These are phyloP conservation scores for Pollachius pollachius DNA, from an alignment of 2,113 vertebrate species.

Conservation along the genomic window DNA sequence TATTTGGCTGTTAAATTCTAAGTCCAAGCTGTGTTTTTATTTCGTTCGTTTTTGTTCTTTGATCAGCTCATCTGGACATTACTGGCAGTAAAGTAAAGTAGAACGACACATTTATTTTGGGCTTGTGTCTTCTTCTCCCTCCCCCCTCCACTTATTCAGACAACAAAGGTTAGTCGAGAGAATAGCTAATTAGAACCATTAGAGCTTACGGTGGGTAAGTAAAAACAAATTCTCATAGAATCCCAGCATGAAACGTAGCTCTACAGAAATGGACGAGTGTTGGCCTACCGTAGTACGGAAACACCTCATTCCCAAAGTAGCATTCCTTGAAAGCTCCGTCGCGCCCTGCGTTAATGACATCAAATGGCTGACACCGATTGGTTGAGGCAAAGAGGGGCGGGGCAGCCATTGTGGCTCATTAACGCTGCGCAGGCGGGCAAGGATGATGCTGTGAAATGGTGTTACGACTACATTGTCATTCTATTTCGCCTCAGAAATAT, in stretches of 20 bases:
- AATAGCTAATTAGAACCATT: conserved; percentile 73
- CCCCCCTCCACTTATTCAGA: conserved; percentile 76
- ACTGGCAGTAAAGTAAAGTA: conserved; percentile 24
- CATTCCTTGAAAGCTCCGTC: conserved; percentile 63
- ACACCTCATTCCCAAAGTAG: conserved; percentile 81
- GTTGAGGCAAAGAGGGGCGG: too few relatives aligned
- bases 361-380: conserved; percentile 12
- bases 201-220: conserved; percentile 78
- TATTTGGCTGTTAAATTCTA: too few relatives aligned
- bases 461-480: conserved; percentile 76
- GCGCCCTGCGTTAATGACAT: conserved; percentile 53
- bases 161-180: conserved; percentile 79
- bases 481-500: conserved; percentile 60
- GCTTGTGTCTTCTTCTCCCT: conserved; percentile 79
- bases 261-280: conserved; percentile 72
- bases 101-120: conserved; percentile 74
- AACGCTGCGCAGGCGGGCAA: conserved; percentile 50
- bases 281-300: conserved; percentile 76
- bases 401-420: conserved; percentile 53
- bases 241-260: conserved; percentile 74
- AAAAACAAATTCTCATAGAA: conserved; percentile 69
- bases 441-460: conserved; percentile 78
- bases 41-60: too few relatives aligned
- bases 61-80: conserved; percentile 34
- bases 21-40: too few relatives aligned